These are phyloP conservation scores for Craterocephalus amniculus DNA, from an alignment of 2,797 vertebrate species.

Conservation along the genomic window DNA sequence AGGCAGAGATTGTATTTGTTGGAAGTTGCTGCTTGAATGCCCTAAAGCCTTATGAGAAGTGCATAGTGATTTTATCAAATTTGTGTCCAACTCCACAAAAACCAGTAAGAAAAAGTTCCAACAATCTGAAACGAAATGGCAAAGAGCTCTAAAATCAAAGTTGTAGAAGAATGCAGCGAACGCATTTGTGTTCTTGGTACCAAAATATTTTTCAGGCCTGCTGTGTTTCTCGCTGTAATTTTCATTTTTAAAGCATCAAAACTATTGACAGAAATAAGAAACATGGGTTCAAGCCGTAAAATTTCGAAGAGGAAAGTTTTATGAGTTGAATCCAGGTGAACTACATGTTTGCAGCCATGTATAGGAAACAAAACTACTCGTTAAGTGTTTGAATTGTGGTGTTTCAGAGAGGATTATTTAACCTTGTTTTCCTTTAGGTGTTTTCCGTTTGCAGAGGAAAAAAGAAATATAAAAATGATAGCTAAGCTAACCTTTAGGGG, in stretches of 20 bases:
- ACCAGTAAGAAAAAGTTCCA: slow-evolving; percentile 46
- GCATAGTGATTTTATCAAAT: slow-evolving; percentile 70
- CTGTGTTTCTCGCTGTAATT: slow-evolving; percentile 77
- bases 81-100: slow-evolving; percentile 54
- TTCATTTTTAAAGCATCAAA: slow-evolving; percentile 70
- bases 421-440: slow-evolving; percentile 74
- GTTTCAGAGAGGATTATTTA: slow-evolving; percentile 80
- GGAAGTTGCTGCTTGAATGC: slow-evolving; percentile 86
- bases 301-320: slow-evolving; percentile 42
- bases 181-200: slow-evolving; percentile 64
- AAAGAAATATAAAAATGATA: slow-evolving; percentile 62
- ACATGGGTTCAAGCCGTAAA: slow-evolving; percentile 45
- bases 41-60: slow-evolving; percentile 85
- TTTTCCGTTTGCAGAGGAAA: slow-evolving; percentile 65
- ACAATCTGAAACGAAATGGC: slow-evolving; percentile 48
- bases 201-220: slow-evolving; percentile 72
- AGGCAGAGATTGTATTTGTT: slow-evolving; percentile 84
- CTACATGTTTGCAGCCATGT: slow-evolving; percentile 79
- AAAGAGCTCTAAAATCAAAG: slow-evolving; percentile 41
- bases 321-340: slow-evolving; percentile 57
- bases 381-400: slow-evolving; percentile 84
- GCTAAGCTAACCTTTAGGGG: slow-evolving; percentile 53
- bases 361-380: slow-evolving; percentile 80
- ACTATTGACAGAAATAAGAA: slow-evolving; percentile 58
- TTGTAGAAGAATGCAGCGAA: slow-evolving; percentile 36